Conservation (phyloP, 2,797 vertebrate species). For the Melanotaenia nigrans region DNA sequence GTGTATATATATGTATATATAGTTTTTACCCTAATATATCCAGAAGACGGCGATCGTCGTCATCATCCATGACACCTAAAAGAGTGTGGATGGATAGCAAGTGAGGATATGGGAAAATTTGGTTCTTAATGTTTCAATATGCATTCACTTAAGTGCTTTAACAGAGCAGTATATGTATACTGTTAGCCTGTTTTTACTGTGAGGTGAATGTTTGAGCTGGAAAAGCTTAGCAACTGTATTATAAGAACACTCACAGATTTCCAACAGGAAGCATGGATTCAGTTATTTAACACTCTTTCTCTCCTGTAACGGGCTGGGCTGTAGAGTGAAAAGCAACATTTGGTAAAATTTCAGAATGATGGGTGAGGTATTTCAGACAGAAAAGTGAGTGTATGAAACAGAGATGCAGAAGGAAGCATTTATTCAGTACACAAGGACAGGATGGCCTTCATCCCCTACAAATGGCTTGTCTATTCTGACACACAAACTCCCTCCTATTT, state of each 20-base stretch:
- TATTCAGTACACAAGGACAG: slow-evolving; percentile 43
- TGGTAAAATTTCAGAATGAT: slow-evolving; percentile 23
- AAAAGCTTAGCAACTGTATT: slow-evolving; percentile 9
- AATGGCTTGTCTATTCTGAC: slow-evolving; percentile 41
- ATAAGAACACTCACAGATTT: slow-evolving; percentile 75
- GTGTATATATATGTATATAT: not conserved
- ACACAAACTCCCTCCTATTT: slow-evolving; percentile 56
- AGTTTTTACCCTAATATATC: slow-evolving; percentile 97
- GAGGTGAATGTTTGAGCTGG: slow-evolving; percentile 1
- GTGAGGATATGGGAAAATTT: slow-evolving; percentile 6
- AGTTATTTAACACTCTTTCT: slow-evolving; percentile 75
- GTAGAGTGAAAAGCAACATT: slow-evolving; percentile 63
- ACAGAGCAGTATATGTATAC: not conserved
- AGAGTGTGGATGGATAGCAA: slow-evolving; percentile 21
- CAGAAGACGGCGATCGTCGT: slow-evolving; percentile 98
- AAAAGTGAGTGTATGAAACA: slow-evolving; percentile 17
- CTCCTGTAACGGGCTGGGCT: slow-evolving; percentile 61
- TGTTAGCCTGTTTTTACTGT: slow-evolving; percentile 3
- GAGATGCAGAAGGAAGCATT: slow-evolving; percentile 10
- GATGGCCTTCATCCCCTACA: slow-evolving; percentile 59
- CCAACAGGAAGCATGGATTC: slow-evolving; percentile 77
- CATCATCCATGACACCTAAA: slow-evolving; percentile 99
- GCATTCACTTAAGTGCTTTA: not conserved
- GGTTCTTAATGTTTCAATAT: not conserved
- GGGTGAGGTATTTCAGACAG: not conserved